Evolutionary conservation across 2,888 invertebrate genomes (phyloP).

Genomic region (Drosophila kanekoi): DNA sequence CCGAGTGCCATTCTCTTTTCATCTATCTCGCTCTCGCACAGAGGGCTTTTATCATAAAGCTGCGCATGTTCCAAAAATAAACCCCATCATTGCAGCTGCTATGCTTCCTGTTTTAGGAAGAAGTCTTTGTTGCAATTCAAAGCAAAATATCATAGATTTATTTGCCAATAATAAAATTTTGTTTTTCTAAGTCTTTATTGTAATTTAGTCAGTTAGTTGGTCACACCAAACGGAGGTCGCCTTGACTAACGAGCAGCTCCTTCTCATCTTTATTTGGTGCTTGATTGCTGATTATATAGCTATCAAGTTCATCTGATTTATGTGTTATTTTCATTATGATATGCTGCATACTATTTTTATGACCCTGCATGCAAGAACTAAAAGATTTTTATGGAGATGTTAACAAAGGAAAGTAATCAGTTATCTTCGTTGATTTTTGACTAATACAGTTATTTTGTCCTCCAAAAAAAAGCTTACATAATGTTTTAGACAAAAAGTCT

Average conservation of each 20-base stretch:
- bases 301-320: not conserved
- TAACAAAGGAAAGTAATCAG: no score
- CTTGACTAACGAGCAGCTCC: no score
- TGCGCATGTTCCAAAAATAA: constrained; percentile 77
- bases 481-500: no score
- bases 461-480: no score
- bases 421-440: no score
- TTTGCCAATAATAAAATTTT: no score
- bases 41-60: constrained; percentile 59
- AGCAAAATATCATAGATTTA: not conserved
- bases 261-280: not conserved
- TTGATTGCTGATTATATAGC: constrained; percentile 31
- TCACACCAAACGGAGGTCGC: constrained; percentile 40
- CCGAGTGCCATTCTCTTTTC: constrained; percentile 4
- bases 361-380: not conserved
- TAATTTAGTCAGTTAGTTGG: constrained; percentile 79
- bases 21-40: constrained; percentile 21
- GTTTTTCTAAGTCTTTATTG: constrained; percentile 41
- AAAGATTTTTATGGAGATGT: no score
- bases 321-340: not conserved
- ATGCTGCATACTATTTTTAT: no score
- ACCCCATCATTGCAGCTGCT: constrained; percentile 40
- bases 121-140: constrained; percentile 40
- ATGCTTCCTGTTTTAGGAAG: constrained; percentile 39
- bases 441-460: no score